Base-by-base conservation (phyloP, 2,888 invertebrate genomes). In the Dusona sp. region DNA sequence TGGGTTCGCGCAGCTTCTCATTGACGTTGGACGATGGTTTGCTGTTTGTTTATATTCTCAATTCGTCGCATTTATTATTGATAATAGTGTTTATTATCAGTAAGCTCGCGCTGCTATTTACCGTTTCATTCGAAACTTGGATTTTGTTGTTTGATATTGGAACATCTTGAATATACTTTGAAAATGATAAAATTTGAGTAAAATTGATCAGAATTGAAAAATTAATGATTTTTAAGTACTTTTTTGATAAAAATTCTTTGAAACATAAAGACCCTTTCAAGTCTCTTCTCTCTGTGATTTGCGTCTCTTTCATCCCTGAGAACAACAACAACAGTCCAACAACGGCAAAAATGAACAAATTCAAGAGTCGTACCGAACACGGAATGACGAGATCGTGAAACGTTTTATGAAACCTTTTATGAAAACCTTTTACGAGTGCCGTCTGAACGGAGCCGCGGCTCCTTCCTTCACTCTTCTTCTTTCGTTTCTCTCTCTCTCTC, bases 321-420 rank as follows among this genome's bases (percentile, higher is more conserved):
- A 54, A 73, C 33, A 57, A 57, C 75, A 77, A 65, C 75, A 64
- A 65, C 22, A 83, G 51, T 36, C 61, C 22, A 73, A 67, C 68
- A 70, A 22, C 54, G 22, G 25, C 29, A 79, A 80, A 79, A 84
- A 77, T 82, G 61, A 72, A 64, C 67, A 75, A 82, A 82, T 82
- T 75, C 74, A 75, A 74, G 73, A 83, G 75, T 70, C 68, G 68
- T 75, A 84, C 84, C 77, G 78, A 73, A 84, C 42, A 70, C 68
- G 84, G 51, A 85, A 86, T 85, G 84, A 84, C 80, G 85, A 86
- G 89, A 90, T 92, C 92, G 91, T 92, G 91, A 92, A 91, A 91
- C 91, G 92, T 92, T 92, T 93, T 92, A 93, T 93, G 92, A 92
- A 93, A 92, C 91, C 90, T 92, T 92, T 92, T 92, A 92, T 92